A percentile compares a stretch with the other conserved stretches of the same genome.
Conservation (phyloP, 2,797 vertebrate genomes). For the Chaetophractus vellerosus region DNA sequence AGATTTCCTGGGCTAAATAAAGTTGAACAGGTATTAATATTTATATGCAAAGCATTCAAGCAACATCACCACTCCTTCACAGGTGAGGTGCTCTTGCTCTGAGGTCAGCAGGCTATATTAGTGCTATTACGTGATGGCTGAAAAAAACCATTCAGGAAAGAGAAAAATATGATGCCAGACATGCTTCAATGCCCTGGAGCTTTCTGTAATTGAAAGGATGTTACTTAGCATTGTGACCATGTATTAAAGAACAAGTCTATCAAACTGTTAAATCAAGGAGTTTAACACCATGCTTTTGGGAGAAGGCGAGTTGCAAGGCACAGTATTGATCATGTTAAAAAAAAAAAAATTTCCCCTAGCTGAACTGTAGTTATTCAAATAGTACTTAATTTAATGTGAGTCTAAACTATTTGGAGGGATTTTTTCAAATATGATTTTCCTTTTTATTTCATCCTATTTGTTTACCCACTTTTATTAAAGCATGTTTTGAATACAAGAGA, state of each 20-base stretch:
- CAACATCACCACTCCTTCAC: constrained; percentile 28
- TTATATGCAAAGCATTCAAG: constrained; percentile 67
- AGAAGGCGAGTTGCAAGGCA: neutral
- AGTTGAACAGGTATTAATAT: constrained; percentile 67
- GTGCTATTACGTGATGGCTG: neutral
- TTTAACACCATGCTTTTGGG: neutral
- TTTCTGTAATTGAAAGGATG: constrained; percentile 20
- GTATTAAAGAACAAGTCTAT: constrained; percentile 34
- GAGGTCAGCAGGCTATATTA: constrained; percentile 62
- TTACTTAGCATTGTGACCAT: neutral
- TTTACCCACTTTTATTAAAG: constrained; percentile 56
- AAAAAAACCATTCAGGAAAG: constrained; percentile 35
- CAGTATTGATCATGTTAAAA: constrained; percentile 3
- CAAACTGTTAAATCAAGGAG: neutral
- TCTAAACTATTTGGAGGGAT: neutral
- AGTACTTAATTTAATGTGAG: constrained; percentile 40
- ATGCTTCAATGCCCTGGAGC: constrained; percentile 1
- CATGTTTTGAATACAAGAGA: neutral
- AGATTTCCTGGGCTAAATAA: constrained; percentile 59
- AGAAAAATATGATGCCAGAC: neutral
- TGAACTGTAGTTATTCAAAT: constrained; percentile 46
- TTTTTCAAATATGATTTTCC: neutral
- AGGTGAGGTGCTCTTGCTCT: constrained; percentile 57
- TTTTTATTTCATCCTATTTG: neutral
- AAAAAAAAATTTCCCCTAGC: neutral